Percentiles rank a stretch among this genome's conserved stretches.
Evolutionary conservation across 2,113 vertebrate genomes (phyloP).

Genomic region (Gobio gobio): DNA sequence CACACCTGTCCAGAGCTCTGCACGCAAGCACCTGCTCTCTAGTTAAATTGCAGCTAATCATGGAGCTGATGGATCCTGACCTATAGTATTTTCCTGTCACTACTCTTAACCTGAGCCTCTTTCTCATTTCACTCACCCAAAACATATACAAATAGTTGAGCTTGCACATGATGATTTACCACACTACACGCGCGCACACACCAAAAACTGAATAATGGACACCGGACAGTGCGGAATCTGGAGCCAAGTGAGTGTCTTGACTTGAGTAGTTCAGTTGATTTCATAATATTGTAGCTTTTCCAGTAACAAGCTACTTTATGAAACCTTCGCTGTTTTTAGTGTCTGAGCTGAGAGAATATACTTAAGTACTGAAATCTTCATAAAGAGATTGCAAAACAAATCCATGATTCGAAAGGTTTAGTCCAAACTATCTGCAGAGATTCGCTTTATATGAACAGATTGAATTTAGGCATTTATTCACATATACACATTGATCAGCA

Average conservation of each 20-base stretch:
- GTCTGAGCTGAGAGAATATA: background rate
- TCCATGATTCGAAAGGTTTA: too few species aligned
- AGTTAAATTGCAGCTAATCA: conserved; percentile 66
- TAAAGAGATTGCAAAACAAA: too few species aligned
- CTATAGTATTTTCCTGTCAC: conserved; percentile 27
- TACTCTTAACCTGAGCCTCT: conserved; percentile 2
- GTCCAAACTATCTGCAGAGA: too few species aligned
- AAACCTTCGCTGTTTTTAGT: background rate
- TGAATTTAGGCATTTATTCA: too few species aligned
- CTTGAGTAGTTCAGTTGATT: background rate
- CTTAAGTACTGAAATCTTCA: background rate
- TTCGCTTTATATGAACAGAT: too few species aligned
- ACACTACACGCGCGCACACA: background rate
- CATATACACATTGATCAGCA: too few species aligned
- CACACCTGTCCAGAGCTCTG: conserved; percentile 67
- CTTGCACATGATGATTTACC: conserved; percentile 7
- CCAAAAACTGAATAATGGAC: background rate
- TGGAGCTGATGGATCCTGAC: conserved; percentile 31
- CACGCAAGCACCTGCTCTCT: conserved; percentile 41
- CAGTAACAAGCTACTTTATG: background rate
- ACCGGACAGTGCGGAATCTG: background rate
- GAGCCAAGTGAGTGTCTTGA: background rate
- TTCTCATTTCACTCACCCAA: conserved; percentile 6
- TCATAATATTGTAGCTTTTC: background rate
- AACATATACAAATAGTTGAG: conserved; percentile 34